These are phyloP conservation scores for Mactra quadrangularis DNA, from an alignment of 1,140 invertebrate species.

Conservation along the genomic window DNA sequence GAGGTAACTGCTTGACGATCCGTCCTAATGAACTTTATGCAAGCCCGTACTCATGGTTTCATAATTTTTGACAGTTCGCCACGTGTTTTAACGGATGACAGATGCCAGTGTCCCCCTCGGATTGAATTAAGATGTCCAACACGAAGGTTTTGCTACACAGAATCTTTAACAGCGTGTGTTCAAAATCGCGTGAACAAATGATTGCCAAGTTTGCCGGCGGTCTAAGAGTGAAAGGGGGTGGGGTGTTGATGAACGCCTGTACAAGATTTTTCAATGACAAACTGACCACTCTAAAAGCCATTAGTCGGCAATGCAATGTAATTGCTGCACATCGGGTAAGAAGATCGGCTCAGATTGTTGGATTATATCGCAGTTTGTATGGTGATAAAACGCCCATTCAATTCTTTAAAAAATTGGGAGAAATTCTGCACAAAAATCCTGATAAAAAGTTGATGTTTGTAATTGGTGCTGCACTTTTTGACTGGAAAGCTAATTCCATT, in stretches of 20 bases:
- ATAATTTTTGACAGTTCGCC: no score
- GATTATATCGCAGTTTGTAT: constrained; percentile 36
- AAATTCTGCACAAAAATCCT: constrained; percentile 14
- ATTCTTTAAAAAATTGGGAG: constrained; percentile 34
- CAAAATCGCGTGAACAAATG: constrained; percentile 1
- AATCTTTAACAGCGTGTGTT: constrained; percentile 2
- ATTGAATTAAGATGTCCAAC: no score
- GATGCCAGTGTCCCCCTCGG: no score
- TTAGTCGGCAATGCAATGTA: constrained; percentile 36
- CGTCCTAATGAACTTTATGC: no score
- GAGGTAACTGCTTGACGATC: no score
- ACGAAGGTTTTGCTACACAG: constrained; percentile 24
- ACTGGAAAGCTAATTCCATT: constrained; percentile 43
- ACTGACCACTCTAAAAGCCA: neutral
- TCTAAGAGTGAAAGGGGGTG: constrained; percentile 37
- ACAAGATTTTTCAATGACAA: constrained; percentile 49
- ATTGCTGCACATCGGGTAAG: constrained; percentile 41
- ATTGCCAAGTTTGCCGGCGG: neutral
- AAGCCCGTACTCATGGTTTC: no score
- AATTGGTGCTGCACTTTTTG: constrained; percentile 51
- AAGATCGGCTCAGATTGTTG: constrained; percentile 33
- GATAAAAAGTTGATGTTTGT: constrained; percentile 31
- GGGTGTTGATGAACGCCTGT: constrained; percentile 34
- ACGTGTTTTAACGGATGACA: no score
- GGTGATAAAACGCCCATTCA: constrained; percentile 2